Percentiles rank a stretch among this genome's conserved stretches.
Conservation (phyloP, 2,888 invertebrate species). For the Caradrina kadenii region DNA sequence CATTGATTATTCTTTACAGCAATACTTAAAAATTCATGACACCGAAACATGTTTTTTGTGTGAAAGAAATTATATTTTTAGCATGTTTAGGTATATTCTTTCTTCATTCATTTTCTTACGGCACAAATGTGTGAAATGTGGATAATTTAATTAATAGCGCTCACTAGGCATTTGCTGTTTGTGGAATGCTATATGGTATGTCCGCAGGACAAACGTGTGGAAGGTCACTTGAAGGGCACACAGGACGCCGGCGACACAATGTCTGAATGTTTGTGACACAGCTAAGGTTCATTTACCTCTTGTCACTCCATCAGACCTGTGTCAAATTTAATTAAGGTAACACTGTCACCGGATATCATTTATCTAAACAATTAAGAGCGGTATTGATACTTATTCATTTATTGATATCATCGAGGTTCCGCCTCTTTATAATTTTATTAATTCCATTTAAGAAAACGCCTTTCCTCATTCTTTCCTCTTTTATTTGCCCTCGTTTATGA, state of each 20-base stretch:
- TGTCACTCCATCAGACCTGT: conserved; percentile 11
- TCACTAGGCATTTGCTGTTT: background rate
- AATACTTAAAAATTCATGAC: background rate
- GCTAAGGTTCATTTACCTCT: conserved; percentile 66
- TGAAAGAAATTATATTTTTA: conserved; percentile 11
- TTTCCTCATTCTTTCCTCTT: background rate
- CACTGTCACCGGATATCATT: conserved; percentile 26
- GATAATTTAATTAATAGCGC: background rate
- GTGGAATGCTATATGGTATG: conserved; percentile 7
- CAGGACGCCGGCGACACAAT: conserved; percentile 67
- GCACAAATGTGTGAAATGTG: background rate
- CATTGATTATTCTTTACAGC: conserved; percentile 2
- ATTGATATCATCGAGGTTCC: conserved; percentile 8
- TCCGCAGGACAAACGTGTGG: conserved; percentile 48
- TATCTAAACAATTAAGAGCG: conserved; percentile 13
- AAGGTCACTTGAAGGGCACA: conserved; percentile 76
- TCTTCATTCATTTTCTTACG: conserved; percentile 16
- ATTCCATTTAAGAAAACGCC: conserved; percentile 15
- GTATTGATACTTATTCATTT: conserved; percentile 27
- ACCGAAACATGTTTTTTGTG: conserved; percentile 3
- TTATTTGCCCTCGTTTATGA: conserved; percentile 13
- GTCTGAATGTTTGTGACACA: conserved; percentile 65
- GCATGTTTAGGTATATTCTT: conserved; percentile 4
- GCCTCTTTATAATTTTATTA: conserved; percentile 7
- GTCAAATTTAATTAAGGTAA: conserved; percentile 33